These are phyloP conservation scores for Tetragnatha versicolor DNA, from an alignment of 1,140 invertebrate genomes.

Conservation along the genomic window DNA sequence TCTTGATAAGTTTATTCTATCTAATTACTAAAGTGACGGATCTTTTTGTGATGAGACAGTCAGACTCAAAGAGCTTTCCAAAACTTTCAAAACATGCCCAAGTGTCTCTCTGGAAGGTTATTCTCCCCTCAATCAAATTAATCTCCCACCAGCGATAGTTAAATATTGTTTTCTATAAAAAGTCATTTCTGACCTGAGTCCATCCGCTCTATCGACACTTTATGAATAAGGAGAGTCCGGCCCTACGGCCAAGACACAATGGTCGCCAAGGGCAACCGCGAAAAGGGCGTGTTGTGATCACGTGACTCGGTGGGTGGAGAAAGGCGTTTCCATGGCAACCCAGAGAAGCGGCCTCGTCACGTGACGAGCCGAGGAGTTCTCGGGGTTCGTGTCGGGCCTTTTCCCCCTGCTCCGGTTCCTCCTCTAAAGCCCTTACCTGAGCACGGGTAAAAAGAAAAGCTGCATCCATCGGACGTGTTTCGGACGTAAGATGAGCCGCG, in stretches of 20 bases:
- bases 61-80: too few species aligned
- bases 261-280: conserved; percentile 40
- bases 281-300: conserved; percentile 43
- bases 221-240: conserved; percentile 14
- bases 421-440: neutral
- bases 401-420: neutral
- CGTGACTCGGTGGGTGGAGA: conserved; percentile 47
- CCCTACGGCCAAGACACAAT: conserved; percentile 28
- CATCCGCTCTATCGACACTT: conserved; percentile 48
- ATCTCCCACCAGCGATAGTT: too few species aligned
- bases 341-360: conserved; percentile 45
- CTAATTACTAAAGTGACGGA: too few species aligned
- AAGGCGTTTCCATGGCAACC: conserved; percentile 37
- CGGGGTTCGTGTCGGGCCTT: neutral
- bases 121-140: too few species aligned
- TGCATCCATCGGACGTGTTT: neutral
- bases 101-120: too few species aligned
- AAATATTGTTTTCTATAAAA: conserved; percentile 19
- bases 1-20: too few species aligned
- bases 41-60: too few species aligned
- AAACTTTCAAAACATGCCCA: too few species aligned
- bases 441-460: conserved; percentile 8
- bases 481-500: neutral
- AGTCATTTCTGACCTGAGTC: neutral
- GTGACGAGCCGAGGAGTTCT: conserved; percentile 30